A percentile compares a stretch with the other conserved stretches of the same genome.
These are phyloP conservation scores for Pangasius sanitwongsei DNA, from an alignment of 2,797 vertebrate genomes.

Conservation along the genomic window DNA sequence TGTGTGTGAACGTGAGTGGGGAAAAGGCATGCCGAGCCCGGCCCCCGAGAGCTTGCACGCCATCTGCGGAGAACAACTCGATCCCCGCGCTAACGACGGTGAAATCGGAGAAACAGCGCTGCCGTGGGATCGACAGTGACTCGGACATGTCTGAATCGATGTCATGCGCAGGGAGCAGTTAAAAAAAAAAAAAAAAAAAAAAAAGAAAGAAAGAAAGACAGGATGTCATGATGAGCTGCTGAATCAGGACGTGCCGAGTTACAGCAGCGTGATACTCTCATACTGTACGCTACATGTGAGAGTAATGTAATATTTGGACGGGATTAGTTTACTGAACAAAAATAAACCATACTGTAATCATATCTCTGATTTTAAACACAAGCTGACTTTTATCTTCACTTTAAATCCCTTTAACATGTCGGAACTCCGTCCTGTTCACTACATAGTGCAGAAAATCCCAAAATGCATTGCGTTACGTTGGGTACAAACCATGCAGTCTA, in stretches of 20 bases:
- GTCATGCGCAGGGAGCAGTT: constrained; percentile 9
- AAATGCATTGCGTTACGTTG: not conserved
- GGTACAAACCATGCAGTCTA: not conserved
- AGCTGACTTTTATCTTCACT: not conserved
- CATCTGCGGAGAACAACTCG: constrained; percentile 23
- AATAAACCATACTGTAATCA: not conserved
- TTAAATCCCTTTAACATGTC: not conserved
- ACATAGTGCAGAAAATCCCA: not conserved
- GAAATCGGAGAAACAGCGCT: constrained; percentile 33
- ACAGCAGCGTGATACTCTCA: not conserved
- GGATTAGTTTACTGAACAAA: not conserved
- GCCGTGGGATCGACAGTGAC: not conserved
- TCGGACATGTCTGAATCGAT: constrained; percentile 16
- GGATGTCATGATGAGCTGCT: constrained; percentile 27
- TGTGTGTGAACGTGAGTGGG: not conserved
- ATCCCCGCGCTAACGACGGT: not conserved
- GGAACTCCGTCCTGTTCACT: not conserved
- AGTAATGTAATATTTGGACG: not conserved
- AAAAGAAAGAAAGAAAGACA: not conserved
- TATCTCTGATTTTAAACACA: not conserved
- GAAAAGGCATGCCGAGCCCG: not conserved
- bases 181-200: not conserved
- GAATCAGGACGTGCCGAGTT: constrained; percentile 7
- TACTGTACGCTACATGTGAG: not conserved
- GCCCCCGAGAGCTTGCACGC: constrained; percentile 15